Percentiles rank a stretch among this genome's conserved stretches.
phyloP scores from a whole-genome alignment of 2,113 vertebrate species.

The Coracopsis vasa region DNA sequence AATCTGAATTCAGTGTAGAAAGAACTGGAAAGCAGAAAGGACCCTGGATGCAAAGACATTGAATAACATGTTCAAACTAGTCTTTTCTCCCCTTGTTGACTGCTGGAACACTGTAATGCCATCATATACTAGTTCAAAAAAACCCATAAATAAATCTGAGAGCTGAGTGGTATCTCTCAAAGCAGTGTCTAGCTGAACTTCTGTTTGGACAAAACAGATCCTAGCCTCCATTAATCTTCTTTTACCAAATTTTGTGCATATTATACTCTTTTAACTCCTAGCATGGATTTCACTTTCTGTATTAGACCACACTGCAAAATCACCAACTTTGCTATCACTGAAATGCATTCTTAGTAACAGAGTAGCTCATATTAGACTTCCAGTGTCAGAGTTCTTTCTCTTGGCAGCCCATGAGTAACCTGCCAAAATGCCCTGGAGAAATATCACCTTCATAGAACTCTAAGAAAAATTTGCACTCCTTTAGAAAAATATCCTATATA shows the following conservation, averaged over 20 bases:
- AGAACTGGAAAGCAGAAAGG: background rate
- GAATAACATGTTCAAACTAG: background rate
- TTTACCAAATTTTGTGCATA: background rate
- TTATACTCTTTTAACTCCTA: background rate
- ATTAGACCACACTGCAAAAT: background rate
- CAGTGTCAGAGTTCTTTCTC: background rate
- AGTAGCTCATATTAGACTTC: background rate
- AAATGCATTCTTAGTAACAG: background rate
- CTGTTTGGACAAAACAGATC: background rate
- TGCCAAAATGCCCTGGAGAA: background rate
- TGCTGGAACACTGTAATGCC: background rate
- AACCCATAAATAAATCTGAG: background rate
- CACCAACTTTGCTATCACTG: background rate
- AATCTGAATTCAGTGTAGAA: background rate
- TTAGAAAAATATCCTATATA: background rate
- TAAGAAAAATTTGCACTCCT: background rate
- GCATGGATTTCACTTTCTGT: background rate
- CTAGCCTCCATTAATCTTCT: background rate
- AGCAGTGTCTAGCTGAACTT: background rate
- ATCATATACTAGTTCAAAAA: background rate
- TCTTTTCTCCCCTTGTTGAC: background rate
- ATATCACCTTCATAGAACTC: background rate
- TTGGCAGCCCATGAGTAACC: background rate
- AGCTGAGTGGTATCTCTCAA: background rate
- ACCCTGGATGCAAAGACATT: background rate